phyloP scores from a whole-genome alignment of 2,888 invertebrate species.

The Drosophila anceps region DNA sequence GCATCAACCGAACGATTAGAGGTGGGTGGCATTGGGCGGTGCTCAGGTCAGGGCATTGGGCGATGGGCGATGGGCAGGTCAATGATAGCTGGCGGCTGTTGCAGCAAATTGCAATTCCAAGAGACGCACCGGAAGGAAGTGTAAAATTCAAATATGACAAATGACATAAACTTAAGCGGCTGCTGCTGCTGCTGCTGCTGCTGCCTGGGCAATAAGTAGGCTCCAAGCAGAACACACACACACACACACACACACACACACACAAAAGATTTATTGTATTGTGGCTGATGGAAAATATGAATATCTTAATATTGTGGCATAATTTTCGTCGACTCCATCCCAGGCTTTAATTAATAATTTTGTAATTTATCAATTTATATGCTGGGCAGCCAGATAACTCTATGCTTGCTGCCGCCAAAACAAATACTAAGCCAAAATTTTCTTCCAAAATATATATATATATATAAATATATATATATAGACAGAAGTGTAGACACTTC shows the following conservation, averaged over 20 bases:
- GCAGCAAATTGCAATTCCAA: constrained; percentile 73
- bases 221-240: constrained; percentile 10
- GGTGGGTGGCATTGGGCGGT: constrained; percentile 6
- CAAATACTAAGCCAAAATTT: constrained; percentile 59
- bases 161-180: constrained; percentile 81
- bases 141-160: constrained; percentile 82
- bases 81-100: constrained; percentile 41
- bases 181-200: constrained; percentile 1
- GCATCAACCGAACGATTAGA: constrained; percentile 60
- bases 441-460: background rate
- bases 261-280: constrained; percentile 69
- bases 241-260: constrained; percentile 8
- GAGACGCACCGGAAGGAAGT: constrained; percentile 79
- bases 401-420: constrained; percentile 22
- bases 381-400: constrained; percentile 33
- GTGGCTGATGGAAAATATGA: constrained; percentile 75
- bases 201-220: constrained; percentile 18
- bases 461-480: background rate
- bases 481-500: too few relatives aligned
- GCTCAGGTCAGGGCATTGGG: too few relatives aligned
- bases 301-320: constrained; percentile 76
- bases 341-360: constrained; percentile 74
- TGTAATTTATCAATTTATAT: constrained; percentile 78
- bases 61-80: constrained; percentile 9
- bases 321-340: constrained; percentile 42